These are phyloP conservation scores for Macaria liturata DNA, from an alignment of 2,888 invertebrate species.

Conservation along the genomic window DNA sequence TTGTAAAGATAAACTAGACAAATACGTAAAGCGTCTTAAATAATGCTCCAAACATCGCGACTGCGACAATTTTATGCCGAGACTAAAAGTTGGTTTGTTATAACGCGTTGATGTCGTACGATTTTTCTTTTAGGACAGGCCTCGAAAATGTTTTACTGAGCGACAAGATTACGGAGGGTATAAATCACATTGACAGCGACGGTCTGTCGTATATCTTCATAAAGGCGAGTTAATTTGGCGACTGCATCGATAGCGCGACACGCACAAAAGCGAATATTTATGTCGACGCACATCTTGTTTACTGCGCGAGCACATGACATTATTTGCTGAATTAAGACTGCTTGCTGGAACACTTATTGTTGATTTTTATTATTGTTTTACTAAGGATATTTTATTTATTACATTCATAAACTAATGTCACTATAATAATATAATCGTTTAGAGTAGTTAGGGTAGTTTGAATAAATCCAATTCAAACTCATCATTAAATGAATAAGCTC, in stretches of 20 bases:
- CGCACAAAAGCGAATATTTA: constrained; percentile 55
- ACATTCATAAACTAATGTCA: too few species aligned
- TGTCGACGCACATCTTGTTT: constrained; percentile 58
- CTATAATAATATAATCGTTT: too few species aligned
- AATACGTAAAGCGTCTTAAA: constrained; percentile 34
- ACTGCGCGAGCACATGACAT: constrained; percentile 64
- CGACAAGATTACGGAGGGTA: constrained; percentile 38
- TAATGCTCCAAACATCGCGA: constrained; percentile 20
- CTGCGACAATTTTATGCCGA: constrained; percentile 14
- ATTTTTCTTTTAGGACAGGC: constrained; percentile 12
- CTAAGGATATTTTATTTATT: too few species aligned
- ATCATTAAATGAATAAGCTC: constrained; percentile 16
- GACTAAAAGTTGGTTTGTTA: constrained; percentile 8
- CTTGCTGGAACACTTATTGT: constrained; percentile 11
- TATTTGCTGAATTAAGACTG: constrained; percentile 31
- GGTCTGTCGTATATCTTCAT: constrained; percentile 67
- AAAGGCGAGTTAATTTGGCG: constrained; percentile 69
- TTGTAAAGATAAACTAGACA: constrained; percentile 35
- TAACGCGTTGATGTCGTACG: constrained; percentile 16
- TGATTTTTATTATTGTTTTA: not conserved
- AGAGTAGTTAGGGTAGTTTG: too few species aligned
- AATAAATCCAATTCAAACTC: not conserved
- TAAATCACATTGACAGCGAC: constrained; percentile 48
- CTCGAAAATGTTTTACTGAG: constrained; percentile 17
- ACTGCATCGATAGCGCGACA: constrained; percentile 64